Percentiles rank a stretch among this genome's conserved stretches.
These are phyloP conservation scores for Solen grandis DNA, from an alignment of 1,140 invertebrate species.

Conservation along the genomic window DNA sequence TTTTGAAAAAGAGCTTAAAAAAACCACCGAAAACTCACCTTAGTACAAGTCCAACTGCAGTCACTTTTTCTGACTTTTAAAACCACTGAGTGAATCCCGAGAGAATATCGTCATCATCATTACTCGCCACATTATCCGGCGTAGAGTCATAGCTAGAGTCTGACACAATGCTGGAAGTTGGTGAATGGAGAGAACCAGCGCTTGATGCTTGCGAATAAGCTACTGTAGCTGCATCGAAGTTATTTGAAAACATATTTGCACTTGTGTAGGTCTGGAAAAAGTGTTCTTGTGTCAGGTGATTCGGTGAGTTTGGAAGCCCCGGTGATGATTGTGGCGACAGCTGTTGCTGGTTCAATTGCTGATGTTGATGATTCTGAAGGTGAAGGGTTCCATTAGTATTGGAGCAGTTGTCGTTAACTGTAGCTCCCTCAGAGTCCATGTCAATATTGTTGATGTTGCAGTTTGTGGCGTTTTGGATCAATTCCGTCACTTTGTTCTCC, in stretches of 20 bases:
- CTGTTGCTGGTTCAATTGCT: conserved; percentile 4
- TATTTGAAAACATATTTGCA: conserved; percentile 13
- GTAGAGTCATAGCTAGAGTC: conserved; percentile 49
- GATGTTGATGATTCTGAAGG: not conserved
- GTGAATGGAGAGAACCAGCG: conserved; percentile 46
- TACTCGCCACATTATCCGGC: conserved; percentile 20
- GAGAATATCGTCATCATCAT: conserved; percentile 44
- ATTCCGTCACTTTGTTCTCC: conserved; percentile 44
- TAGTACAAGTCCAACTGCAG: too few relatives aligned
- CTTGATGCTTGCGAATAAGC: conserved; percentile 41
- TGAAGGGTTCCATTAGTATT: not conserved
- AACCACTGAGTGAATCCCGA: conserved; percentile 37
- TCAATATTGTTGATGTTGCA: conserved; percentile 31
- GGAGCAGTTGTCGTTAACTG: too few relatives aligned
- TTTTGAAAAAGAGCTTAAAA: not conserved
- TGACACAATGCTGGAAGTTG: conserved; percentile 49
- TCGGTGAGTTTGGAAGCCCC: conserved; percentile 10
- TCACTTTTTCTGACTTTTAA: too few relatives aligned
- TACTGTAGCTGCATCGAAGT: conserved; percentile 25
- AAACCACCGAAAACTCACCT: not conserved
- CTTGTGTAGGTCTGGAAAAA: conserved; percentile 33
- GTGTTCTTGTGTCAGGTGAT: conserved; percentile 14
- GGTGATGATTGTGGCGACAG: conserved; percentile 33
- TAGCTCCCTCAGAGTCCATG: conserved; percentile 29
- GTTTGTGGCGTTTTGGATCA: conserved; percentile 34